Evolutionary conservation across 1,140 invertebrate species (phyloP), one percentile per base, ranked within the genome.

Genomic region (Augochlora pura): DNA sequence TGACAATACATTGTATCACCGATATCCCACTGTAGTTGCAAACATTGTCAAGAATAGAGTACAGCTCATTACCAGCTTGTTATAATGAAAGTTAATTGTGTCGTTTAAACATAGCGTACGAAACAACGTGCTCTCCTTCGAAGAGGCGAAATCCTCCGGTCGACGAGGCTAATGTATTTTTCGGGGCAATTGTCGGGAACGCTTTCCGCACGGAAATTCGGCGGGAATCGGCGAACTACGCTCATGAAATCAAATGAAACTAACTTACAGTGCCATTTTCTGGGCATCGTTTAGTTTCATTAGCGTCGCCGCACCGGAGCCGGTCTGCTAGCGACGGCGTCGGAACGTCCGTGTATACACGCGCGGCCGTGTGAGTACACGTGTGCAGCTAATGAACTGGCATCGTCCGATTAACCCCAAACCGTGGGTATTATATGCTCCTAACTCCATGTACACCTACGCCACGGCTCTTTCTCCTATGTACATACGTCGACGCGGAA

Each of bases 331-430:
- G 77, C 85, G 76, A 82, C 82, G 83, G 64, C 70, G 57, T 70
- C 21, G 67, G 39, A 14, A 66, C 57, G 71, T 46, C 59, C 59
- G 38, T 82, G 63, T 77, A 60, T 54, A 25, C 70, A 68, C 52
- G 72, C 8, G 23, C n/a, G 59, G 9, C 38, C 49, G 32, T 57
- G 27, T 38, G 52, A 60, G 60, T 65, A 57, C 87, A 91, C 87
- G 88, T 88, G 86, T 88, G 87, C 89, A 88, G 89, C 89, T 91
- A 92, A 92, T 91, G 90, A 92, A 92, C 90, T 91, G 86, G 87
- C 85, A 90, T 91, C 88, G 87, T 82, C 81, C 89, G 88, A 92
- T 91, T 91, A 91, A 91, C 87, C 80, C 86, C 84, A 87, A 89
- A 84, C 85, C 77, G 80, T 80, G 84, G 85, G 82, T 89, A 89